Base-by-base conservation (phyloP, 1,140 invertebrate genomes). In the Bombyx mandarina region DNA sequence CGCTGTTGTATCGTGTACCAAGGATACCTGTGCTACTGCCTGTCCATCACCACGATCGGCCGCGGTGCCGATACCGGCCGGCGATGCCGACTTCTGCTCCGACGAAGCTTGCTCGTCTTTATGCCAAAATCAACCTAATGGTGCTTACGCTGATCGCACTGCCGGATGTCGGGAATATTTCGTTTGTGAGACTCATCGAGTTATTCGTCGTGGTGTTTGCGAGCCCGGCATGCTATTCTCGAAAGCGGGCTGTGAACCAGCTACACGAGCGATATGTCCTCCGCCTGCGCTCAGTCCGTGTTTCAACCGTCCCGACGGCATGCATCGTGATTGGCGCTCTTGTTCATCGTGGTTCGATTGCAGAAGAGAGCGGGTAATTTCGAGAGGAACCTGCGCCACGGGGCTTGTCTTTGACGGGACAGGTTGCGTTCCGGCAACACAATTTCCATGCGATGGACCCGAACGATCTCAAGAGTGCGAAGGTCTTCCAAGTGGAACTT, bases 121-220 rank as follows among this genome's bases (percentile, higher is more conserved):
- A n/a, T 90, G 89, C 59, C 79, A 87, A 12, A 66, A 71, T 46
- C 70, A 65, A 48, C 60, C 79, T 5, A 88, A 92, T 63, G 91
- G 91, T 0, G 91, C 91, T 42, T 91, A 91, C 65, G 86, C 88
- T 3, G 90, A 92, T 64, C 79, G 86, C 10, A 79, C 82, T 1
- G 88, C 89, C 2, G 89, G 86, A 3, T 92, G 91, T 69, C 84
- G 88, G 4, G 88, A 89, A 61, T 92, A 91, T 69, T 91, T 89
- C 62, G 90, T 89, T 46, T 92, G 91, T 62, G 77, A 82, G 60
- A 69, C 77, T 43, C 66, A 68, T 12, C 73, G 76, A 6, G 84
- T 86, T 1, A 78, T 87, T n/a, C 67, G 84, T 4, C 76, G 86
- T 8, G 85, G 86, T 8, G 81, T 88, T n/a, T 90, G 89, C 65